Conservation (phyloP, 2,113 vertebrate genomes). For the Euleptes europaea region DNA sequence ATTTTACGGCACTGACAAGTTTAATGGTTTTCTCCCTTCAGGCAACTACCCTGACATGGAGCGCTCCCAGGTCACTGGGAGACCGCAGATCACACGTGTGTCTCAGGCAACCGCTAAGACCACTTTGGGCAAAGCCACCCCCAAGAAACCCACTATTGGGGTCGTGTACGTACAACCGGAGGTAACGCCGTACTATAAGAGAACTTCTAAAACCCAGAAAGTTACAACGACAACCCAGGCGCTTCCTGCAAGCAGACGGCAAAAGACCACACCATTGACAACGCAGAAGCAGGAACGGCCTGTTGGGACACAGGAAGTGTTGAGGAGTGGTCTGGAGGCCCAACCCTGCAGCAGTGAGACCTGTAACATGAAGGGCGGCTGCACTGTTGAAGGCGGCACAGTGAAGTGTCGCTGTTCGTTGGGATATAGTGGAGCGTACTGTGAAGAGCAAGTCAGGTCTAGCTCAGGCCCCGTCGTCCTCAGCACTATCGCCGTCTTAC, state of each 20-base stretch:
- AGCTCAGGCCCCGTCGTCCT: conserved; percentile 61
- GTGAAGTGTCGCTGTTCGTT: conserved; percentile 75
- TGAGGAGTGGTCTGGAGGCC: conserved; percentile 52
- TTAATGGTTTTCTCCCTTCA: background rate
- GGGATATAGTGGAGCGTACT: conserved; percentile 80
- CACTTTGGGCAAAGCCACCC: background rate
- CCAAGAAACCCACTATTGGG: background rate
- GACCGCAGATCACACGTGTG: background rate
- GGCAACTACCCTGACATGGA: background rate
- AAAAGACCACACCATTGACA: background rate
- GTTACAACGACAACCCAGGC: accelerated
- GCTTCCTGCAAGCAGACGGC: background rate
- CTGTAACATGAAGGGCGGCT: conserved; percentile 78
- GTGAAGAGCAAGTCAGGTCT: conserved; percentile 71
- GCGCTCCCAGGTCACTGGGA: background rate
- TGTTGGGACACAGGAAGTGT: conserved; percentile 4
- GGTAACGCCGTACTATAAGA: background rate
- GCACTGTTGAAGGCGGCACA: conserved; percentile 62
- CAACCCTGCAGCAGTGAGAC: conserved; percentile 70
- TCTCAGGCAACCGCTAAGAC: background rate
- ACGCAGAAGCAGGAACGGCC: background rate
- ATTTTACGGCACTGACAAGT: background rate
- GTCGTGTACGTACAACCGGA: background rate
- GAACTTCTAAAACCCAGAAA: accelerated
- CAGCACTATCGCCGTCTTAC: conserved; percentile 64